phyloP scores from a whole-genome alignment of 1,140 invertebrate species.

The Chelonus insularis region DNA sequence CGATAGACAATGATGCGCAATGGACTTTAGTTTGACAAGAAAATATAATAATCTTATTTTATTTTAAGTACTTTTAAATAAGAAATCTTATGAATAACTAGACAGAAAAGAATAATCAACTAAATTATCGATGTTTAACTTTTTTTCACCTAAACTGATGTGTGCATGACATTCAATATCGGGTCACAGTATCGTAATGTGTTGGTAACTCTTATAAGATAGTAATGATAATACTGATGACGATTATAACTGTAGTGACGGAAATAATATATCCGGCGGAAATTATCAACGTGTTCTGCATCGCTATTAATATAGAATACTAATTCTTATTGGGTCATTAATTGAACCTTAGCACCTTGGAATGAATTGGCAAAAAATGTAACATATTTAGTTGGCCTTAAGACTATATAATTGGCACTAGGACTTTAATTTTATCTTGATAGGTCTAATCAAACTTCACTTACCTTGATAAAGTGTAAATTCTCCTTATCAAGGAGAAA shows the following conservation, averaged over 20 bases:
- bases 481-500: slow-evolving; percentile 90
- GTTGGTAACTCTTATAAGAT: not conserved
- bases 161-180: not conserved
- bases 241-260: slow-evolving; percentile 14
- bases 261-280: slow-evolving; percentile 26
- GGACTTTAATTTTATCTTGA: too few relatives aligned
- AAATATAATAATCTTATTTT: not conserved
- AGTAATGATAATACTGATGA: slow-evolving; percentile 7
- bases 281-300: slow-evolving; percentile 14
- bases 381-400: too few relatives aligned
- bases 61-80: too few relatives aligned
- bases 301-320: slow-evolving; percentile 3
- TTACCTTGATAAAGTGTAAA: slow-evolving; percentile 74
- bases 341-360: not conserved
- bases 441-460: too few relatives aligned
- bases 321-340: not conserved
- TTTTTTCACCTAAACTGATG: not conserved
- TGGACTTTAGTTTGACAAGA: not conserved
- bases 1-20: slow-evolving; percentile 15
- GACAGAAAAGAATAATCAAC: too few relatives aligned
- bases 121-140: too few relatives aligned
- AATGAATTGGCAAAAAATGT: too few relatives aligned
- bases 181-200: not conserved
- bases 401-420: too few relatives aligned
- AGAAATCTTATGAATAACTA: too few relatives aligned